phyloP scores from a whole-genome alignment of 2,888 invertebrate species.

The Automeris io region DNA sequence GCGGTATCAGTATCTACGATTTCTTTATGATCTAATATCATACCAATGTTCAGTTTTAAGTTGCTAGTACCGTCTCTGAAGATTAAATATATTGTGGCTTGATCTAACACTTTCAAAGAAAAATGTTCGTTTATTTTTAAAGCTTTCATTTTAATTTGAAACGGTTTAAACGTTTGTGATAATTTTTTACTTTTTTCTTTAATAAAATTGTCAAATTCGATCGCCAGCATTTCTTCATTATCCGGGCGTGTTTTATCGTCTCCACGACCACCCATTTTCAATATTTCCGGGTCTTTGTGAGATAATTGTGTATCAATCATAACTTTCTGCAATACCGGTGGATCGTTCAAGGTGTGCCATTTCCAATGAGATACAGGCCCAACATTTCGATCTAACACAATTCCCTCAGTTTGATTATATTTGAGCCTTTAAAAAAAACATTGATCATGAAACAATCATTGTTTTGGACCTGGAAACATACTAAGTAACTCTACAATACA shows the following conservation, averaged over 20 bases:
- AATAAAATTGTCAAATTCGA: slow-evolving; percentile 63
- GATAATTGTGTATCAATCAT: slow-evolving; percentile 64
- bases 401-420: slow-evolving; percentile 70
- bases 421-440: slow-evolving; percentile 41
- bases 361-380: slow-evolving; percentile 66
- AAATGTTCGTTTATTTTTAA: slow-evolving; percentile 66
- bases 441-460: not conserved
- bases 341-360: slow-evolving; percentile 67
- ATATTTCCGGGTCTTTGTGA: slow-evolving; percentile 53
- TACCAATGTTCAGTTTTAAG: slow-evolving; percentile 62
- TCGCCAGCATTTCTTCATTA: slow-evolving; percentile 63
- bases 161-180: slow-evolving; percentile 55
- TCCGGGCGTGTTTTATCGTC: slow-evolving; percentile 31
- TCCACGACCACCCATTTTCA: slow-evolving; percentile 35
- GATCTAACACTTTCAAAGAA: slow-evolving; percentile 58
- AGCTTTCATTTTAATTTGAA: slow-evolving; percentile 67
- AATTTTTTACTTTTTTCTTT: slow-evolving; percentile 62
- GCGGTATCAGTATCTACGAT: slow-evolving; percentile 61
- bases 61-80: slow-evolving; percentile 57
- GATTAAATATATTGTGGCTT: slow-evolving; percentile 55
- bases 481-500: not conserved
- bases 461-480: not conserved
- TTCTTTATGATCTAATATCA: slow-evolving; percentile 70
- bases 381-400: slow-evolving; percentile 51
- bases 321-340: slow-evolving; percentile 62